These are phyloP conservation scores for Psittacula derbiana DNA, from an alignment of 2,797 vertebrate genomes.

Conservation along the genomic window DNA sequence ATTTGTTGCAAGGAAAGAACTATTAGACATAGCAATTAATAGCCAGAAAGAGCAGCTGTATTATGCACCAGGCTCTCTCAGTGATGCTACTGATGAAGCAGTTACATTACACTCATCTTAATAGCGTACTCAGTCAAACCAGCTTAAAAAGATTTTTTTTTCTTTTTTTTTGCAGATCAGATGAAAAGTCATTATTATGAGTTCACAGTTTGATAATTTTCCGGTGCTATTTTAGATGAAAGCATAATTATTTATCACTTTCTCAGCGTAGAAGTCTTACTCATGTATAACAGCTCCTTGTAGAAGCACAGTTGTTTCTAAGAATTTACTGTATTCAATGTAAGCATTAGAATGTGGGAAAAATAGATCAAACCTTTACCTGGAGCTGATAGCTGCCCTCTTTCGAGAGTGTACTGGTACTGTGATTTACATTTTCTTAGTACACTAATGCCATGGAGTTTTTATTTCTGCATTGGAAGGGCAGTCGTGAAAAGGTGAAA, in stretches of 20 bases:
- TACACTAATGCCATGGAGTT: not conserved
- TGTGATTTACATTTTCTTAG: not conserved
- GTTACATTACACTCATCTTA: constrained; percentile 7
- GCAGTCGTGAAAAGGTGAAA: not conserved
- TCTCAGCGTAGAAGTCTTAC: not conserved
- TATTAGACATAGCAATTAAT: constrained; percentile 5
- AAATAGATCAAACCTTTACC: not conserved
- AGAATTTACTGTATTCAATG: not conserved
- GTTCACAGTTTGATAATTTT: constrained; percentile 15
- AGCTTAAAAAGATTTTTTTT: not conserved
- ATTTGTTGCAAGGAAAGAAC: not conserved
- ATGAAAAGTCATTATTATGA: not conserved
- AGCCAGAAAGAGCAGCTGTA: constrained; percentile 9
- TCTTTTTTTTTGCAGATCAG: not conserved
- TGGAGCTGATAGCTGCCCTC: not conserved
- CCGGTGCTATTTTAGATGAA: not conserved
- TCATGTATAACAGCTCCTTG: not conserved
- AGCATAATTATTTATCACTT: constrained; percentile 17
- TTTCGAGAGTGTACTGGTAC: not conserved
- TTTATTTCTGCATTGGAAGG: not conserved
- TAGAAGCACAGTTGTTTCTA: not conserved
- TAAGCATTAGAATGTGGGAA: not conserved
- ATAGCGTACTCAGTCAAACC: not conserved
- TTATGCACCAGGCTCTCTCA: not conserved
- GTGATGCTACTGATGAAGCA: not conserved